Evolutionary conservation across 2,797 vertebrate species (phyloP).

Genomic region (Hydrolagus colliei): DNA sequence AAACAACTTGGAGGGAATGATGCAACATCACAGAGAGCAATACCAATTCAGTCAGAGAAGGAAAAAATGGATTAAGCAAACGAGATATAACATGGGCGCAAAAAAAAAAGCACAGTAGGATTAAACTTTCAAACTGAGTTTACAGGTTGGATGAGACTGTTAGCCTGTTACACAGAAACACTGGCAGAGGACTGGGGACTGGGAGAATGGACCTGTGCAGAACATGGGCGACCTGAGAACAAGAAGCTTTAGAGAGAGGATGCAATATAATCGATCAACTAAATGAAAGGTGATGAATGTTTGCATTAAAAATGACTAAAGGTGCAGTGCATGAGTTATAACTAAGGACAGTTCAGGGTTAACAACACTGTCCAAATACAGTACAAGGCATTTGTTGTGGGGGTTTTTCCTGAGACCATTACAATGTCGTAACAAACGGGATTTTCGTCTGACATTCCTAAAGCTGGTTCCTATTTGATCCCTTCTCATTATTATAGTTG

Average conservation of each 20-base stretch:
- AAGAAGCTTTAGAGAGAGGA: not conserved
- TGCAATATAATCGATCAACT: not conserved
- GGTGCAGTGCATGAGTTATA: not conserved
- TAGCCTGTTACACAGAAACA: not conserved
- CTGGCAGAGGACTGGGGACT: not conserved
- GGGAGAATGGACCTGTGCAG: not conserved
- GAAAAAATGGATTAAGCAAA: not conserved
- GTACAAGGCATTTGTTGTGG: not conserved
- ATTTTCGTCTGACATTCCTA: not conserved
- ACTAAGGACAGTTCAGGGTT: not conserved
- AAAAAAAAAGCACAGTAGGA: not conserved
- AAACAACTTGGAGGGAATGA: not conserved
- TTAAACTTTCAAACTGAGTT: not conserved
- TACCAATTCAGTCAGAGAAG: not conserved
- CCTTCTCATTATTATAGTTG: not conserved
- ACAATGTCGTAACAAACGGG: not conserved
- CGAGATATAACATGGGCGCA: not conserved
- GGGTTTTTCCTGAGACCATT: not conserved
- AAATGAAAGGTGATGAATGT: not conserved
- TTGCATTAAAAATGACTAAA: not conserved
- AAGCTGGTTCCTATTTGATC: not conserved
- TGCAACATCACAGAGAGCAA: not conserved
- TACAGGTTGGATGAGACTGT: not conserved
- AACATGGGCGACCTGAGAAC: not conserved
- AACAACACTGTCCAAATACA: not conserved